Conservation (phyloP, 2,113 vertebrate species). For the Myocastor coypus region DNA sequence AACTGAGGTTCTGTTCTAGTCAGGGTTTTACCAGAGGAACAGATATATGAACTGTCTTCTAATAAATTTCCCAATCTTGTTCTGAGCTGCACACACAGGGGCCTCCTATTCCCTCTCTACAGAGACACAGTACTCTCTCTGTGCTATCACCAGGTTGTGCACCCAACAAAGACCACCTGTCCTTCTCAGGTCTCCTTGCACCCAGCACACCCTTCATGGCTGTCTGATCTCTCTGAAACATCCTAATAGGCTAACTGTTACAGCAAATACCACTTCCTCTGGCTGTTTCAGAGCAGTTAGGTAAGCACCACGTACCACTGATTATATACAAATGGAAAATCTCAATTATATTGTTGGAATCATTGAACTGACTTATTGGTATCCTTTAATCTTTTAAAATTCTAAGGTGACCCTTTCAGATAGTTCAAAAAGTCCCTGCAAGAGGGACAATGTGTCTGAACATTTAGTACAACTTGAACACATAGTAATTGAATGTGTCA, state of each 20-base stretch:
- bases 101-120: not conserved
- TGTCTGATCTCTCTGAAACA: not conserved
- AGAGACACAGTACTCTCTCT: not conserved
- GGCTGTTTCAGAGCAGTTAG: not conserved
- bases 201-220: not conserved
- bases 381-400: slow-evolving; percentile 25
- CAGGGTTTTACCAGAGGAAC: too few relatives aligned
- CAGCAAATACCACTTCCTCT: not conserved
- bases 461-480: not conserved
- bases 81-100: not conserved
- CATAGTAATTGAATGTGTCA: not conserved
- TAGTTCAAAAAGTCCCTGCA: not conserved
- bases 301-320: not conserved
- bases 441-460: not conserved
- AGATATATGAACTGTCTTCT: slow-evolving; percentile 5
- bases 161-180: not conserved
- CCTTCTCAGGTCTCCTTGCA: not conserved
- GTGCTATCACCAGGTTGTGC: too few relatives aligned
- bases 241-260: not conserved
- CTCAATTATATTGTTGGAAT: not conserved
- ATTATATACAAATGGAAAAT: not conserved
- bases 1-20: too few relatives aligned
- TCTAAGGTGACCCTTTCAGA: not conserved
- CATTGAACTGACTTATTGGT: slow-evolving; percentile 22
- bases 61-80: not conserved